Percentiles rank a stretch among this genome's conserved stretches.
These are phyloP conservation scores for Eupithecia abbreviata DNA, from an alignment of 2,888 invertebrate species.

Conservation along the genomic window DNA sequence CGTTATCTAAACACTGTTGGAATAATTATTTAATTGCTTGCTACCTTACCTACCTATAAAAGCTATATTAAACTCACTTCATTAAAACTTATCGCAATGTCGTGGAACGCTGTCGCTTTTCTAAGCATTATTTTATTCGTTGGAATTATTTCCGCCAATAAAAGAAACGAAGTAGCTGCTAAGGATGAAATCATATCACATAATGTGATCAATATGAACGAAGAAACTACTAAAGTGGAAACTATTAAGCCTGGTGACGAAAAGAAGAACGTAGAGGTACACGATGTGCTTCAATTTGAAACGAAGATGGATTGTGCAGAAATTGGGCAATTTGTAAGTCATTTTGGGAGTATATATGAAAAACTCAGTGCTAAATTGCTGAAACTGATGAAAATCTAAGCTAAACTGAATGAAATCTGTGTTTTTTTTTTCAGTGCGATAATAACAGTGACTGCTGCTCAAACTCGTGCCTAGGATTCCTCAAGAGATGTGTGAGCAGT, in stretches of 20 bases:
- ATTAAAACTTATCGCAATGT: constrained; percentile 3
- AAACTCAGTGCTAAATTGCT: background rate
- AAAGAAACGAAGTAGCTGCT: background rate
- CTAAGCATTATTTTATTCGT: constrained; percentile 1
- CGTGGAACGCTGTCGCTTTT: constrained; percentile 1
- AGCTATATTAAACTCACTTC: background rate
- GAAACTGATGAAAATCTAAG: too few relatives aligned
- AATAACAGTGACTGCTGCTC: constrained; percentile 48
- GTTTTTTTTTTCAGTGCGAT: background rate
- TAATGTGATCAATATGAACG: background rate
- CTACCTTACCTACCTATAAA: background rate
- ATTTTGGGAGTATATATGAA: background rate
- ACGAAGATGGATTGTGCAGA: background rate
- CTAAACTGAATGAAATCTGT: background rate
- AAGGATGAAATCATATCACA: background rate
- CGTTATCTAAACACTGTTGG: background rate
- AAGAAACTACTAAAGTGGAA: background rate
- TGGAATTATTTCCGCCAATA: background rate
- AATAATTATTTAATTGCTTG: background rate
- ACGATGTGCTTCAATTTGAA: background rate
- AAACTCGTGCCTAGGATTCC: constrained; percentile 45
- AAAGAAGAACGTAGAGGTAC: background rate
- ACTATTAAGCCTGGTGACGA: background rate
- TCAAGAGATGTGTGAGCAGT: constrained; percentile 46
- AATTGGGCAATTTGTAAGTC: constrained; percentile 8